A percentile compares a stretch with the other conserved stretches of the same genome.
Conservation (phyloP, 2,797 vertebrate genomes). For the Bradypodion pumilum region DNA sequence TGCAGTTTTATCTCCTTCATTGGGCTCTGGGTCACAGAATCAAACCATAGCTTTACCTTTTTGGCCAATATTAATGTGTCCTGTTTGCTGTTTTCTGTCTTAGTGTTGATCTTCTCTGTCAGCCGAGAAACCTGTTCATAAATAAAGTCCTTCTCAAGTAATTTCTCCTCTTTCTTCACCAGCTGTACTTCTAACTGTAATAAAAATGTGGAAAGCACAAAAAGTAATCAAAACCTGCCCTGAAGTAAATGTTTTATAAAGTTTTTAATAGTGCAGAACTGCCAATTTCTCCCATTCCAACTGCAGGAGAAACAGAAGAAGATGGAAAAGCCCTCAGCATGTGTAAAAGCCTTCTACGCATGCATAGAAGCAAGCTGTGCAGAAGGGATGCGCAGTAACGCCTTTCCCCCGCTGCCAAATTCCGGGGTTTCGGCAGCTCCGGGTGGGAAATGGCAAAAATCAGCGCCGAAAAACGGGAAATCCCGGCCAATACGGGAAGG, state of each 20-base stretch:
- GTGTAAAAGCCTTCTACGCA: no score
- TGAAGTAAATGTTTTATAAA: background rate
- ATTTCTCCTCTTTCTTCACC: constrained; percentile 80
- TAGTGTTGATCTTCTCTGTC: constrained; percentile 71
- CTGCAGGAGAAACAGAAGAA: no score
- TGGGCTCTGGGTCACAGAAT: no score
- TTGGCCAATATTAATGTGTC: constrained; percentile 81
- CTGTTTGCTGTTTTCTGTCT: constrained; percentile 74
- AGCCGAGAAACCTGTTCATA: constrained; percentile 83
- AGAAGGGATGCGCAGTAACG: no score
- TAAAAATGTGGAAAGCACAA: background rate
- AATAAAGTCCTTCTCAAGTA: constrained; percentile 86
- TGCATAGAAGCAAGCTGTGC: no score
- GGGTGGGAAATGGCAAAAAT: no score
- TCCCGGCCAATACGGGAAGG: no score
- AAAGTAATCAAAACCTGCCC: accelerated
- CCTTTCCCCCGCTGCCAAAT: no score
- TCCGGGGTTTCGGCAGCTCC: no score
- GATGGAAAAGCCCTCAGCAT: no score
- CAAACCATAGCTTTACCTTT: constrained; percentile 78
- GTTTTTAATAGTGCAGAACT: background rate
- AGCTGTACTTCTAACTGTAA: constrained; percentile 84
- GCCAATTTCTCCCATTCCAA: no score
- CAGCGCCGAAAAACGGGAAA: no score
- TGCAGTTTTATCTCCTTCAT: background rate